Evolutionary conservation across 2,113 vertebrate species (phyloP), one percentile per base, ranked within the genome.

Genomic region (Poeciliopsis occidentalis): DNA sequence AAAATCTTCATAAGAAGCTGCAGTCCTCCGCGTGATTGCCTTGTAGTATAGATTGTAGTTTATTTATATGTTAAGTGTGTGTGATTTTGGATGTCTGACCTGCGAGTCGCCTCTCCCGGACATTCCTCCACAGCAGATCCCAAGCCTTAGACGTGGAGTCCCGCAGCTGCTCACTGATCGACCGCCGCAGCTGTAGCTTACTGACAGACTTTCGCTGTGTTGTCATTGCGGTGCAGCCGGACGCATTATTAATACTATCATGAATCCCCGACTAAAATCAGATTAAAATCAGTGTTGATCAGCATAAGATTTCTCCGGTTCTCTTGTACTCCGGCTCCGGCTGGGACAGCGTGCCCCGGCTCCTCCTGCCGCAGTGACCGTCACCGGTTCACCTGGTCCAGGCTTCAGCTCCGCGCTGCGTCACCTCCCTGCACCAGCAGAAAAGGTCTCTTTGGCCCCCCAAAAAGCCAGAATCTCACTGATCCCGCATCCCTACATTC

Each of bases 91-190:
- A 34, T 73, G 39, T 95, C 97, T 94, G 94, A 98, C 97, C 97
- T 98, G 97, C 95, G 83, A 98, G 95, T 3, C 96, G 95, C 67
- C 95, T 91, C 88, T 98, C 97, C 24, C 97, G 95, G 90, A 98
- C 95, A 86, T 95, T 97, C 77, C 91, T 97, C 97, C 97, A 98
- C 72, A 98, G 95, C 85, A 96, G 92, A 89, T 97, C 96, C 97
- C 97, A 98, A 80, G 97, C 97, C 91, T 95, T 95, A 92, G 95
- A 94, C 68, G 96, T 97, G 91, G 97, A 97, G 91, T 97, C 96
- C 85, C 96, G 96, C 88, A 98, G 83, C 94, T 98, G 97, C 91
- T 97, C 97, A 85, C 97, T 98, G 94, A 98, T 95, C 30, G 97
- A 98, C 80, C 97, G 92, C 90, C 96, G 89, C 75, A 98, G 96